Evolutionary conservation across 2,888 invertebrate species (phyloP), one percentile per base, ranked within the genome.

Genomic region (Brachylomia viminalis): DNA sequence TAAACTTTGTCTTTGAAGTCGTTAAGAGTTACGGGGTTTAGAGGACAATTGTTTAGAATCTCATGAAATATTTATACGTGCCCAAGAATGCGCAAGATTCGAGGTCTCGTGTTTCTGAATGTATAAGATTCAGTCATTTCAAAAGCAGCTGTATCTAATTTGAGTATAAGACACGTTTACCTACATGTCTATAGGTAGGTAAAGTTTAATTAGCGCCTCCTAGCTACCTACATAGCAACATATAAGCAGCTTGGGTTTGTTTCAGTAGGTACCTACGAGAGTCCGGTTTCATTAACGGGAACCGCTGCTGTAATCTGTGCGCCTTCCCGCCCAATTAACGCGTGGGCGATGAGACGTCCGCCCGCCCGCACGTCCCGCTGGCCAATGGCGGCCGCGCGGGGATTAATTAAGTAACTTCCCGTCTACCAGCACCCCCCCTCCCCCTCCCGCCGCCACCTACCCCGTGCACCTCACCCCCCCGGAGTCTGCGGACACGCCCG

Each of bases 321-420:
- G 86, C 90, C 92, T 92, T 94, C 92, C 94, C 96, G 95, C 95
- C 96, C 96, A 96, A 96, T 96, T 96, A 96, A 96, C 96, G 96
- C 96, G 95, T 94, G 92, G 95, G 95, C 95, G 95, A 95, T 94
- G 92, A 93, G 95, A 92, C 91, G 91, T 91, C 94, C 95, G 94
- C 93, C 94, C 94, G 93, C 92, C 94, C 93, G 92, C 83, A 87
- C 90, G 89, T 89, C 92, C 88, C 88, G 91, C 93, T 93, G 95
- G 95, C 96, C 96, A 96, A 96, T 96, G 94, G 96, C 95, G 94
- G 94, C 94, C 95, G 93, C 95, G 94, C 93, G 92, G 95, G 96
- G 96, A 96, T 96, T 96, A 96, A 96, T 96, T 96, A 96, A 96
- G 95, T 95, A 96, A 95, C 94, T 95, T 95, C 95, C 95, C 95